Conservation (phyloP, 2,113 vertebrate species). For the Paralichthys olivaceus region DNA sequence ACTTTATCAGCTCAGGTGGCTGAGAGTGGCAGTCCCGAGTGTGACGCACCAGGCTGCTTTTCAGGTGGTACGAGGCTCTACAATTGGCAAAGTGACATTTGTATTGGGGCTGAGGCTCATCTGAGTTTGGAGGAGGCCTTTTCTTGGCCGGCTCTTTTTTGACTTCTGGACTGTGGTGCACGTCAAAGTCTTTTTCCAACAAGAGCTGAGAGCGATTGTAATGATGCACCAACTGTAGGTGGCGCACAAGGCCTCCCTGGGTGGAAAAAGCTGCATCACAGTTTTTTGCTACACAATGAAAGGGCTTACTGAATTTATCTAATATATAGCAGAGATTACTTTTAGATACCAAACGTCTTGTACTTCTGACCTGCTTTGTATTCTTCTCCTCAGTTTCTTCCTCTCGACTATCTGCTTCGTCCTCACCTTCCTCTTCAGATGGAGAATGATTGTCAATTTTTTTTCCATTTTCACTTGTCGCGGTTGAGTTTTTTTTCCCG, state of each 20-base stretch:
- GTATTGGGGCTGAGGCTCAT: conserved; percentile 85
- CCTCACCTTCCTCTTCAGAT: conserved; percentile 61
- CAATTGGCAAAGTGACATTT: conserved; percentile 90
- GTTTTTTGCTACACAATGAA: conserved; percentile 94
- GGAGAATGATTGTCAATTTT: conserved; percentile 35
- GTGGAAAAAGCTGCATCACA: conserved; percentile 92
- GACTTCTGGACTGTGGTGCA: conserved; percentile 76
- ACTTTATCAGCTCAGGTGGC: conserved; percentile 80
- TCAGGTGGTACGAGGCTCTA: conserved; percentile 88
- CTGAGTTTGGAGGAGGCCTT: conserved; percentile 46
- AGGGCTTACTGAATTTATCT: conserved; percentile 94
- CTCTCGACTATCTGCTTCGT: conserved; percentile 41
- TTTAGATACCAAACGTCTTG: conserved; percentile 90
- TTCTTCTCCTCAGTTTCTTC: conserved; percentile 32
- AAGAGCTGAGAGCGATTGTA: conserved; percentile 93
- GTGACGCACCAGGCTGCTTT: conserved; percentile 90
- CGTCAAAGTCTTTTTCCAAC: conserved; percentile 88
- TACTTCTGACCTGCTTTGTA: conserved; percentile 85
- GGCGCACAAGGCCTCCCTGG: conserved; percentile 92
- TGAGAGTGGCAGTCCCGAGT: conserved; percentile 71
- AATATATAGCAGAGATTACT: conserved; percentile 93
- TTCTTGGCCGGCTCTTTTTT: conserved; percentile 85
- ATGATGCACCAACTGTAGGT: conserved; percentile 91
- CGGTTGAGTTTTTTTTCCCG: conserved; percentile 34
- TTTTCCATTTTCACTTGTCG: conserved; percentile 48